Base-by-base conservation (phyloP, 1,140 invertebrate species). In the Lasaia peninsularis region DNA sequence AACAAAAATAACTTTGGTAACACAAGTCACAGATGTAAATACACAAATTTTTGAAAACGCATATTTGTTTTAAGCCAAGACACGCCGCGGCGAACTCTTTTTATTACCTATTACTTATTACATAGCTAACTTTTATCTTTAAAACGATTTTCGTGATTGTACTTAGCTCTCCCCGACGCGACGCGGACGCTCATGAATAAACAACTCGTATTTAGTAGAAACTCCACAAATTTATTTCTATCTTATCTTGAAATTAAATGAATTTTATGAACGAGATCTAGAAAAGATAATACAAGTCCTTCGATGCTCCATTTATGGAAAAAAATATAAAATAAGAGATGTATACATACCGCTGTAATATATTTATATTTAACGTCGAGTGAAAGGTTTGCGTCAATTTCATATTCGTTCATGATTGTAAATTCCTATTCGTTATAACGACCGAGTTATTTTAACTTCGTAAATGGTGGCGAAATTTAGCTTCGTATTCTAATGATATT, bases 11-110 rank as follows among this genome's bases (percentile, higher is more conserved):
- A 79, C 71, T 52, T 24, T 67, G 71, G 80, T 74, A 88, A 88
- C 81, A 84, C 78, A 78, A 88, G 80, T 88, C 85, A 81, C 81
- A 86, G 78, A 86, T 86, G 85, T 86, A 86, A 86, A 88, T 83
- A 85, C 73, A 88, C 86, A 85, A 79, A 86, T 73, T 88, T 88
- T 88, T 86, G 82, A 86, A 88, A 88, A 86, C 73, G 71, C 69
- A 69, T 88, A 80, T 88, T 88, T 88, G 69, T 83, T n/a, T 86
- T 82, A 87, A 85, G 82, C 78, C 72, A 80, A 84, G 80, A 77
- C 83, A 73, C 71, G 74, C 77, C 64, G 65, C 69, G 67, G n/a
- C 21, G 24, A 50, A 57, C 44, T 53, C 51, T 35, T 50, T 24
- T 6, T 12, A 21, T 28, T 32, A 44, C 20, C 53, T 58, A 58